A percentile compares a stretch with the other conserved stretches of the same genome.
These are phyloP conservation scores for Leucophora obtusa DNA, from an alignment of 2,888 invertebrate species.

Conservation along the genomic window DNA sequence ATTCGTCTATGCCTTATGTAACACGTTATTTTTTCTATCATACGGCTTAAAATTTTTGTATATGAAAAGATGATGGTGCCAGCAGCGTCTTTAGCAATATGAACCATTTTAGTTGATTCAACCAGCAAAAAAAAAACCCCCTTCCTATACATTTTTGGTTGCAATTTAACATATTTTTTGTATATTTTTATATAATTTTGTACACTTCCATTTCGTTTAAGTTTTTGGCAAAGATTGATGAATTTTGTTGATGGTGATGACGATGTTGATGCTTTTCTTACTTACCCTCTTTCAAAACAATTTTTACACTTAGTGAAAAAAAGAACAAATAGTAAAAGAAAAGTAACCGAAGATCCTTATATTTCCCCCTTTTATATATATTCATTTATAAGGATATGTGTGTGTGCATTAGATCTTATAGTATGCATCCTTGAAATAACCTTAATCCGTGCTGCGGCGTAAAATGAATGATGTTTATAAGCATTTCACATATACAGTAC, in stretches of 20 bases:
- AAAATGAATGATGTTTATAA: constrained; percentile 75
- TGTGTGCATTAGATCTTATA: constrained; percentile 33
- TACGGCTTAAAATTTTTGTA: constrained; percentile 40
- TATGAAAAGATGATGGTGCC: constrained; percentile 58
- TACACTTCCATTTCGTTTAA: constrained; percentile 68
- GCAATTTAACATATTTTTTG: constrained; percentile 50
- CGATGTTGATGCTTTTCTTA: constrained; percentile 52
- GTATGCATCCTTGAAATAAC: constrained; percentile 75
- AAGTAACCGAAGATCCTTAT: constrained; percentile 41
- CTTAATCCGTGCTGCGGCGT: constrained; percentile 74
- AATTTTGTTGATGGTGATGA: constrained; percentile 74
- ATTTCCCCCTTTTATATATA: constrained; percentile 22
- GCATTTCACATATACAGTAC: constrained; percentile 38
- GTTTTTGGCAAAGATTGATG: constrained; percentile 78
- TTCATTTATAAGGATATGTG: constrained; percentile 4
- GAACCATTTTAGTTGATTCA: constrained; percentile 43
- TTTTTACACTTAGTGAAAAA: constrained; percentile 49
- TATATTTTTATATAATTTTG: constrained; percentile 40
- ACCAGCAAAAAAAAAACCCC: constrained; percentile 26
- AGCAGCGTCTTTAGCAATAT: constrained; percentile 58
- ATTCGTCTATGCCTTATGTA: neutral
- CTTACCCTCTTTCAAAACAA: constrained; percentile 48
- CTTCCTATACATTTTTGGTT: constrained; percentile 45
- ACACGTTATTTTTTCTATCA: neutral
- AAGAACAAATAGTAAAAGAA: constrained; percentile 19